Conservation (phyloP, 2,113 vertebrate genomes). For the Plotosus lineatus region DNA sequence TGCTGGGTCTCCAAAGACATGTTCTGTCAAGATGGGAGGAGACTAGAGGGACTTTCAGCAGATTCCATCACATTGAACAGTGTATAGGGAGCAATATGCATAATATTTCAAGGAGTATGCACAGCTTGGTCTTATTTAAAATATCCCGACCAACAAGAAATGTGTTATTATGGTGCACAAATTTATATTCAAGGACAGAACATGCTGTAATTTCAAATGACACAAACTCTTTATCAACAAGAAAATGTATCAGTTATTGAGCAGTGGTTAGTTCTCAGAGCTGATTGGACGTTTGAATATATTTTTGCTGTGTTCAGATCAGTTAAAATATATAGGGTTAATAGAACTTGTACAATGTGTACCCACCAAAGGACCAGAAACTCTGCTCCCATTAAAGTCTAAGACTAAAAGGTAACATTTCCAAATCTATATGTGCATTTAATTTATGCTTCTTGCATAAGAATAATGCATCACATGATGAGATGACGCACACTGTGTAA, state of each 20-base stretch:
- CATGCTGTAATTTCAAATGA: not conserved
- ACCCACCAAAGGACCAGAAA: slow-evolving; percentile 30
- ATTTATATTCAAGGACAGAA: not conserved
- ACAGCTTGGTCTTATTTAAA: not conserved
- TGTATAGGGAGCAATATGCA: not conserved
- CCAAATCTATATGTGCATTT: slow-evolving; percentile 32
- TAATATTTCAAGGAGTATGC: not conserved
- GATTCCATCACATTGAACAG: slow-evolving; percentile 30
- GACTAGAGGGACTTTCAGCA: slow-evolving; percentile 21
- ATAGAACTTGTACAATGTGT: slow-evolving; percentile 15
- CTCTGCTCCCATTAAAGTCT: slow-evolving; percentile 56
- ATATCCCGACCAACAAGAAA: not conserved
- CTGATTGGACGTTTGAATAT: slow-evolving; percentile 2
- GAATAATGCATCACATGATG: slow-evolving; percentile 60
- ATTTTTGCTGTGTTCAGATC: not conserved
- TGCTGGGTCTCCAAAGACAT: slow-evolving; percentile 15
- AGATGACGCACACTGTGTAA: slow-evolving; percentile 64
- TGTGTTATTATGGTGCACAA: slow-evolving; percentile 4
- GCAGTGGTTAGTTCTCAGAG: slow-evolving; percentile 1
- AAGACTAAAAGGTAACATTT: slow-evolving; percentile 58
- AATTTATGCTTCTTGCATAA: slow-evolving; percentile 58
- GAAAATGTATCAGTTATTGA: not conserved
- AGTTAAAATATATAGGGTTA: not conserved
- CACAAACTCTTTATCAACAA: not conserved
- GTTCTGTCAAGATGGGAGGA: slow-evolving; percentile 25